These are phyloP conservation scores for Phyllostomus hastatus DNA, from an alignment of 2,113 vertebrate species.

Conservation along the genomic window DNA sequence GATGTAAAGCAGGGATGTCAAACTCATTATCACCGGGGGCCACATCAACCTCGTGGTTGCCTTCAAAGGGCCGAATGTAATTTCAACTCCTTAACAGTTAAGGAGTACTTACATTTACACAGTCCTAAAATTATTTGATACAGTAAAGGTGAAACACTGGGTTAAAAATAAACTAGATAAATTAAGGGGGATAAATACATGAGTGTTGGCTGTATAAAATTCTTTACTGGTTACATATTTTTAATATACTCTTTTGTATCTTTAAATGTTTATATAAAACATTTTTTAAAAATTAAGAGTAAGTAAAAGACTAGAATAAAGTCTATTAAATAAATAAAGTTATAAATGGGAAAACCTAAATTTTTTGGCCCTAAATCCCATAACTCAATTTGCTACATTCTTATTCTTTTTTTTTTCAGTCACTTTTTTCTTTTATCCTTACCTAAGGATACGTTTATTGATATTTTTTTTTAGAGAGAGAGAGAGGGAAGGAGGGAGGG, in stretches of 20 bases:
- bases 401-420: neutral
- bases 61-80: too few species aligned
- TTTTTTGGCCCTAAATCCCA: neutral
- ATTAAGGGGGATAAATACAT: neutral
- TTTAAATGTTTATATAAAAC: neutral
- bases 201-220: neutral
- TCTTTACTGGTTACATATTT: neutral
- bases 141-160: neutral
- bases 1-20: neutral
- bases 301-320: neutral
- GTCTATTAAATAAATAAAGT: neutral
- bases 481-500: too few species aligned
- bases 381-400: neutral
- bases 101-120: too few species aligned
- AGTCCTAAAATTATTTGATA: too few species aligned
- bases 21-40: too few species aligned
- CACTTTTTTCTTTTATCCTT: too few species aligned
- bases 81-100: too few species aligned
- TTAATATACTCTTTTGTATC: neutral
- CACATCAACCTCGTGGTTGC: too few species aligned
- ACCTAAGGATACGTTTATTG: too few species aligned
- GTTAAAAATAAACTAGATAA: constrained; percentile 18
- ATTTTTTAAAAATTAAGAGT: neutral
- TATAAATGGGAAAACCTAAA: neutral
- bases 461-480: too few species aligned